phyloP scores from a whole-genome alignment of 2,888 invertebrate species.

The Hemaris fuciformis region DNA sequence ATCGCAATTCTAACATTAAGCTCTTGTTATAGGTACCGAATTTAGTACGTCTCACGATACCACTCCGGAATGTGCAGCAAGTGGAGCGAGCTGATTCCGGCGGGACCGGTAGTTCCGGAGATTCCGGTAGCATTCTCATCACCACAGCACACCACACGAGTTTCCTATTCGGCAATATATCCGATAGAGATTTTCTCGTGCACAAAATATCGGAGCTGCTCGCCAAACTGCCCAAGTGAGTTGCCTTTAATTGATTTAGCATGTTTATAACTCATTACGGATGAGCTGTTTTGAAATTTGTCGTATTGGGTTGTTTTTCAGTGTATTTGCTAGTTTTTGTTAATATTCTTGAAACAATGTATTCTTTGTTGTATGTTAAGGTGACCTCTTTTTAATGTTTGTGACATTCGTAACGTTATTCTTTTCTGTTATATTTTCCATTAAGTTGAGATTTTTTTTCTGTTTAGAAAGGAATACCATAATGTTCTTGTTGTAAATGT shows the following conservation, averaged over 20 bases:
- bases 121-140: constrained; percentile 86
- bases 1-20: too few species aligned
- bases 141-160: constrained; percentile 90
- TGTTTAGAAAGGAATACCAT: too few species aligned
- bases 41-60: constrained; percentile 93
- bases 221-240: constrained; percentile 83
- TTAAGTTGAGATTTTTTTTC: too few species aligned
- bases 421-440: too few species aligned
- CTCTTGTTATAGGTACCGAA: constrained; percentile 90
- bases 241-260: background rate
- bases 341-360: background rate
- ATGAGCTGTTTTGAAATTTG: background rate
- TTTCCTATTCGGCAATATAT: constrained; percentile 94
- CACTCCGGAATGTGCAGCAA: constrained; percentile 89
- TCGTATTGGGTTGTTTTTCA: background rate
- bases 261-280: background rate
- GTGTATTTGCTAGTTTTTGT: background rate
- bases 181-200: constrained; percentile 93
- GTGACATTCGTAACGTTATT: too few species aligned
- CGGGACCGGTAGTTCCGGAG: constrained; percentile 83
- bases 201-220: constrained; percentile 94
- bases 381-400: too few species aligned
- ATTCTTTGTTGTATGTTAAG: background rate
- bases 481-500: too few species aligned
- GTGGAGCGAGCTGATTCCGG: constrained; percentile 90